Evolutionary conservation across 2,888 invertebrate genomes (phyloP).

Genomic region (Cheilosia impressa): DNA sequence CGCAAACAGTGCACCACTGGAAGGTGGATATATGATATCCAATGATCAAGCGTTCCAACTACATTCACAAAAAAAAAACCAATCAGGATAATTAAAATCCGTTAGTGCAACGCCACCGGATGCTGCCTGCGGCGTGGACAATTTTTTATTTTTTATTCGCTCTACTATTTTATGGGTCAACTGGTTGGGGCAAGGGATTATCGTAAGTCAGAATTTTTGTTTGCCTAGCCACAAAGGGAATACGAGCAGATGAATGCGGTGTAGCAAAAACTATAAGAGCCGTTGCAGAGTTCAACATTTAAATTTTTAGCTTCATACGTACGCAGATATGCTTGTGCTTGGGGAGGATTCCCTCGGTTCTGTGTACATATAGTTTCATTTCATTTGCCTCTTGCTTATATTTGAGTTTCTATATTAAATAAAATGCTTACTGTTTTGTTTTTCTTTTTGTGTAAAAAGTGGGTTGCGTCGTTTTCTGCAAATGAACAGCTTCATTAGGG

Average conservation of each 20-base stretch:
- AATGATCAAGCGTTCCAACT: no score
- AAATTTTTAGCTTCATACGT: neutral
- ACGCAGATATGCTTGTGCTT: neutral
- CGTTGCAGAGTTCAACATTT: constrained; percentile 11
- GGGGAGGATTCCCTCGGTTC: neutral
- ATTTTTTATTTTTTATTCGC: neutral
- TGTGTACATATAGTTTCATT: no score
- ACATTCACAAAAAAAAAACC: constrained; percentile 1
- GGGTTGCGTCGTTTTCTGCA: no score
- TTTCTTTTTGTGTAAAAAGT: no score
- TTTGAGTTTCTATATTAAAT: no score
- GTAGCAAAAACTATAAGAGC: neutral
- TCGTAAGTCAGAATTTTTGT: neutral
- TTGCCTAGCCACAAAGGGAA: neutral
- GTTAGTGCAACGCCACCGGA: constrained; percentile 37
- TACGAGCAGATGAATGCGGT: neutral
- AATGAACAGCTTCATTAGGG: no score
- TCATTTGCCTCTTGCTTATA: no score
- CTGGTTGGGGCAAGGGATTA: neutral
- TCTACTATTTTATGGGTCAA: constrained; percentile 29
- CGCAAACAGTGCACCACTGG: neutral
- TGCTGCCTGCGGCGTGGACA: neutral
- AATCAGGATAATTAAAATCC: constrained; percentile 53
- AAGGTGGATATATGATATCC: neutral
- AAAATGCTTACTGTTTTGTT: no score